A percentile compares a stretch with the other conserved stretches of the same genome.
Conservation (phyloP, 2,888 invertebrate species). For the Orthosia gothica region DNA sequence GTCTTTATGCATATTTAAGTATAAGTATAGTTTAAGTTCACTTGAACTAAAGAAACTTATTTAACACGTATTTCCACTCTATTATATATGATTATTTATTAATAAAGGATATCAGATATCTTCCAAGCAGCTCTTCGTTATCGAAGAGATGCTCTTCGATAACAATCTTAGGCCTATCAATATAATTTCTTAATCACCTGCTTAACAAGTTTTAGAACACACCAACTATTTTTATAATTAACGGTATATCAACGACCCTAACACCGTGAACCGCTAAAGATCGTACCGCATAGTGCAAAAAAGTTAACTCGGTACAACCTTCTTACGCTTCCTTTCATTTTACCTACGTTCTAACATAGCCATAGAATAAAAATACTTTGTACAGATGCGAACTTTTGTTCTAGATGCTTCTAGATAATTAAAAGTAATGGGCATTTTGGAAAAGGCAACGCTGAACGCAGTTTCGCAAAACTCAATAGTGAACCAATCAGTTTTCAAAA, state of each 20-base stretch:
- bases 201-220: background rate
- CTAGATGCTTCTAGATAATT: background rate
- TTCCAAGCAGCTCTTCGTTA: no score
- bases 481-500: no score
- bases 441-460: background rate
- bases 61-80: background rate
- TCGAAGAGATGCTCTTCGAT: background rate
- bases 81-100: no score
- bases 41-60: background rate
- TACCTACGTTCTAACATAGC: background rate
- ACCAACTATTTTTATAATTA: background rate
- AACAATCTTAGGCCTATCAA: background rate
- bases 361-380: background rate
- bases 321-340: background rate
- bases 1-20: no score
- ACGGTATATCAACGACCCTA: background rate
- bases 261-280: background rate
- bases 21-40: background rate
- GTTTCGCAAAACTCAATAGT: no score
- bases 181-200: background rate
- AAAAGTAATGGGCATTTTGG: background rate
- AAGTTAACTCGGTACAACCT: constrained; percentile 6
- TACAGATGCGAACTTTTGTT: background rate
- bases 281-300: background rate
- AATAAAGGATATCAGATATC: background rate